These are phyloP conservation scores for Urocitellus parryii DNA, from an alignment of 2,113 vertebrate species.

Conservation along the genomic window DNA sequence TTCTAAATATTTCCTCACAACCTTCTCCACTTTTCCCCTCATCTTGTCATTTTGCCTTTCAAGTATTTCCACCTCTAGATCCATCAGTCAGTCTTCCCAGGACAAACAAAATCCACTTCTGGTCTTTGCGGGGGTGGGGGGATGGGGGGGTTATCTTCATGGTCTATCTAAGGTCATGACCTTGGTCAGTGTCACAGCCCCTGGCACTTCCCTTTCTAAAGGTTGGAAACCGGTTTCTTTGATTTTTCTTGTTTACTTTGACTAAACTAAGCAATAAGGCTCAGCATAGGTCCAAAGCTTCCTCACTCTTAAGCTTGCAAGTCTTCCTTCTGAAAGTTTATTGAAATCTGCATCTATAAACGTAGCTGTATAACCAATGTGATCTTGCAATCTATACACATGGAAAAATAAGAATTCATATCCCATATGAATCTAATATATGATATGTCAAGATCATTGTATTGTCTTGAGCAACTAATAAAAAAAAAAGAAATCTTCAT, in stretches of 20 bases:
- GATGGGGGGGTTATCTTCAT: not conserved
- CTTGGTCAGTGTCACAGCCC: not conserved
- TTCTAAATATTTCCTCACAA: not conserved
- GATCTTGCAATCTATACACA: too few relatives aligned
- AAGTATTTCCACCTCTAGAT: not conserved
- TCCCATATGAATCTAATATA: too few relatives aligned
- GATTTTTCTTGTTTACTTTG: not conserved
- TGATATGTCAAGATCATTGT: too few relatives aligned
- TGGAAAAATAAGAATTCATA: too few relatives aligned
- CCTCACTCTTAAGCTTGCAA: not conserved
- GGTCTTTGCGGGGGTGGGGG: not conserved
- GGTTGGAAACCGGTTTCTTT: not conserved
- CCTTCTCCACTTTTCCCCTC: not conserved
- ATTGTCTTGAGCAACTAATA: too few relatives aligned
- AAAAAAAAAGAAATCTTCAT: not conserved
- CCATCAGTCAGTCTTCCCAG: not conserved
- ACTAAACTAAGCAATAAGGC: not conserved
- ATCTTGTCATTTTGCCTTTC: not conserved
- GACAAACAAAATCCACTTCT: not conserved
- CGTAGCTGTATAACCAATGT: too few relatives aligned
- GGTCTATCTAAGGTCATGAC: not conserved
- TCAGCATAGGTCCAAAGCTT: not conserved
- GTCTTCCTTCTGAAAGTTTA: slow-evolving; percentile 68
- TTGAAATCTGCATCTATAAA: slow-evolving; percentile 70
- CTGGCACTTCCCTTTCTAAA: not conserved